Conservation (phyloP, 2,113 vertebrate genomes). For the Centrocercus urophasianus region DNA sequence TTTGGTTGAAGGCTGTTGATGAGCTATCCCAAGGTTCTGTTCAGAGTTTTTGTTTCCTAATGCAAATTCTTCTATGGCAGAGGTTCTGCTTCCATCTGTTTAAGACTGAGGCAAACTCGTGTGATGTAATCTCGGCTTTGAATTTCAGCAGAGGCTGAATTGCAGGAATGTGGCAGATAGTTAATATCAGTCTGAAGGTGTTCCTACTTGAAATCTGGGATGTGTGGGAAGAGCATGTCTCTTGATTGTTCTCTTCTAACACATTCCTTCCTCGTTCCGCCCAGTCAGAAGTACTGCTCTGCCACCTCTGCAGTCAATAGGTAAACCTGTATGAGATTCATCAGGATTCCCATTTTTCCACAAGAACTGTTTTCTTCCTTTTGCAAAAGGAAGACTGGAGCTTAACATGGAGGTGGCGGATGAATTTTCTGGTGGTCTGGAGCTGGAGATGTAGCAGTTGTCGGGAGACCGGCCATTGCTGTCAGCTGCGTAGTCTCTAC, state of each 20-base stretch:
- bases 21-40: not conserved
- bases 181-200: not conserved
- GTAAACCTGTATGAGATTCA: not conserved
- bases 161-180: not conserved
- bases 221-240: not conserved
- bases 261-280: accelerated
- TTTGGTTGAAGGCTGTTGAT: not conserved
- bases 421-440: not conserved
- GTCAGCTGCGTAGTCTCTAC: not conserved
- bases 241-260: not conserved
- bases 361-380: not conserved
- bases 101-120: not conserved
- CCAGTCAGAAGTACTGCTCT: not conserved
- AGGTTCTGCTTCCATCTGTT: not conserved
- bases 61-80: not conserved
- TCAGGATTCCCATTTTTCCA: not conserved
- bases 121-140: not conserved
- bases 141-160: not conserved
- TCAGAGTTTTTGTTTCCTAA: not conserved
- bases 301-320: not conserved
- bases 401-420: accelerated
- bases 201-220: not conserved
- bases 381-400: not conserved
- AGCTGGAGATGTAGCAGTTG: not conserved
- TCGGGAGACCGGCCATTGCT: not conserved